Percentiles rank a stretch among this genome's conserved stretches.
phyloP scores from a whole-genome alignment of 2,797 vertebrate genomes.

The Acropternis orthonyx region DNA sequence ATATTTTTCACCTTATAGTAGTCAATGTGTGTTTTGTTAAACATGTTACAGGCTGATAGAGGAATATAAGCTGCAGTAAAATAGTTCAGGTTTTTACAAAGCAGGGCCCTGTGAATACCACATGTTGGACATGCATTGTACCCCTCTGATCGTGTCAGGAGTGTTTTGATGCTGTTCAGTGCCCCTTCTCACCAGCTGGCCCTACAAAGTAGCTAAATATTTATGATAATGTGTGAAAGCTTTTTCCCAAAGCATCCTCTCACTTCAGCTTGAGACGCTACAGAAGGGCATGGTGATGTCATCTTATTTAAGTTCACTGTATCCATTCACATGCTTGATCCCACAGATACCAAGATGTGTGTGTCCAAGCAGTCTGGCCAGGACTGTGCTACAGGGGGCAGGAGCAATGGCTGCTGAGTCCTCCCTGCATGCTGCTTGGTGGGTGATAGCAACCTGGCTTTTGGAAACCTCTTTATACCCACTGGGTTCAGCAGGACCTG shows the following conservation, averaged over 20 bases:
- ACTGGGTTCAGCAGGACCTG: neutral
- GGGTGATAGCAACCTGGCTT: neutral
- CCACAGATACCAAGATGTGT: rapidly evolving
- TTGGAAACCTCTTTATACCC: neutral
- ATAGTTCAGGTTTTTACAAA: neutral
- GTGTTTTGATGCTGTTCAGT: neutral
- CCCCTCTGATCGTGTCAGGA: rapidly evolving
- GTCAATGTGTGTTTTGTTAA: neutral
- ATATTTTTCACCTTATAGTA: neutral
- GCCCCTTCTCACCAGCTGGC: neutral
- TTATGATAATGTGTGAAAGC: neutral
- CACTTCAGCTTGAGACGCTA: neutral
- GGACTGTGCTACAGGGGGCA: neutral
- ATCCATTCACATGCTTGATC: rapidly evolving
- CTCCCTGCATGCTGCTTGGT: rapidly evolving
- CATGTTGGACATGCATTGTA: rapidly evolving
- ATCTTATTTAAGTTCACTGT: neutral
- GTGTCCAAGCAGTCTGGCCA: neutral
- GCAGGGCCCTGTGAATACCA: neutral
- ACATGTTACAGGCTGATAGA: neutral
- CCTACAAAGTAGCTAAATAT: neutral
- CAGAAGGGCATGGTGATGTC: neutral
- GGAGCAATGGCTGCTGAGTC: neutral
- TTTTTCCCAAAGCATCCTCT: neutral
- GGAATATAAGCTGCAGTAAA: neutral